A percentile compares a stretch with the other conserved stretches of the same genome.
phyloP scores from a whole-genome alignment of 1,140 invertebrate species.

The Maniola jurtina region DNA sequence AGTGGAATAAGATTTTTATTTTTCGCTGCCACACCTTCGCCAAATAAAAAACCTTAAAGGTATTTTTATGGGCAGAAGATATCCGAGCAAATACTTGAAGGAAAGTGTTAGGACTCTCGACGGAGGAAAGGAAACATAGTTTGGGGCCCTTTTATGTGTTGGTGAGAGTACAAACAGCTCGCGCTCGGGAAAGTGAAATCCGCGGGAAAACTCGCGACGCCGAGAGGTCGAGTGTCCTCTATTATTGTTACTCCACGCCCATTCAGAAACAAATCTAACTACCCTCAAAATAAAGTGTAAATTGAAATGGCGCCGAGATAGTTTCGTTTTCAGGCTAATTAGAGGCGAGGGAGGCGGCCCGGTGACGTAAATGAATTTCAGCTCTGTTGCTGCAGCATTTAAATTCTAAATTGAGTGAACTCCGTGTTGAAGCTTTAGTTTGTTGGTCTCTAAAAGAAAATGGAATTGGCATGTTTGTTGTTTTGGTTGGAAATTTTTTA shows the following conservation, averaged over 20 bases:
- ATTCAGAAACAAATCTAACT: constrained; percentile 39
- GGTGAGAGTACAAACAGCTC: constrained; percentile 31
- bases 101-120: constrained; percentile 21
- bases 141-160: constrained; percentile 34
- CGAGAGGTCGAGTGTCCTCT: constrained; percentile 67
- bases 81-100: constrained; percentile 16
- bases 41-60: background rate
- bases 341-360: constrained; percentile 49
- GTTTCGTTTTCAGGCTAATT: constrained; percentile 75
- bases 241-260: constrained; percentile 49
- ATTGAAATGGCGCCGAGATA: constrained; percentile 39
- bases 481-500: constrained; percentile 8
- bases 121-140: constrained; percentile 29
- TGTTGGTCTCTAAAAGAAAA: constrained; percentile 41
- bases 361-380: constrained; percentile 38
- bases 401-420: constrained; percentile 27
- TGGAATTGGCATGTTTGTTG: constrained; percentile 39
- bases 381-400: constrained; percentile 34
- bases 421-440: constrained; percentile 37
- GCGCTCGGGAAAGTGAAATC: constrained; percentile 43
- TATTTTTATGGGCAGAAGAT: constrained; percentile 9
- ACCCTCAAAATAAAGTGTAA: constrained; percentile 37
- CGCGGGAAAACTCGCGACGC: constrained; percentile 57
- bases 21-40: background rate
- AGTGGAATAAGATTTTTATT: background rate